Base-by-base conservation (phyloP, 2,113 vertebrate species). In the Microtus oregoni region DNA sequence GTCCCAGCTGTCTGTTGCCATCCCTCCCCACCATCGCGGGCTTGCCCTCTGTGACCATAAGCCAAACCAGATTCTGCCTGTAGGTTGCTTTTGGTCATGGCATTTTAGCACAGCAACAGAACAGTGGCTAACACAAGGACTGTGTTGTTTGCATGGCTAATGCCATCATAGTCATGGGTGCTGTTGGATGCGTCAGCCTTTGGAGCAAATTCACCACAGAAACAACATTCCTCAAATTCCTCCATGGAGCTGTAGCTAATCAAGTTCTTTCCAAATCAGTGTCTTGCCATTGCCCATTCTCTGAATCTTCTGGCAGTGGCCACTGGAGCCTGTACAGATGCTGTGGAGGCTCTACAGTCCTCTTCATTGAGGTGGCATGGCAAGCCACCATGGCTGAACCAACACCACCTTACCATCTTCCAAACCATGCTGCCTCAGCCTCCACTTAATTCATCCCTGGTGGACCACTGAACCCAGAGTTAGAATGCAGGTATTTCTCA, bases 221-320 rank as follows among this genome's bases (percentile, higher is more conserved):
- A 95, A 99, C 99, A 67, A 99, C 99, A 99, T 61, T 99, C 99
- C 97, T 99, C 99, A 0, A 97, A 97, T 97, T 99, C 99, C 0
- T 98, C 98, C 99, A 99, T 99, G 15, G 98, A 98, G 65, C 99
- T 99, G 3, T 41, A 38, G 58, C 30, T 99, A 58, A 99, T 63
- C 99, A 61, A 99, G 98, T 96, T 99, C 99, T 96, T 99, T 99
- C 99, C 99, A 99, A 76, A 99, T 99, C 1, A 99, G 98, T 78
- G 99, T 95, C 99, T 99, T 20, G 20, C 8, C 41, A 32, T 12
- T 32, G 61, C 2, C 38, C 55, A 32, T 86, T 65, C 83, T 67
- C 28, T 11, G 9, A 19, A 11, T 86, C 58, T 35, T 44, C 83
- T 47, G 41, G 9, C 4, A 32, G 17, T 30, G 63, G 63, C 17